Conservation (phyloP, 2,888 invertebrate species). For the Standfussiana lucernea region DNA sequence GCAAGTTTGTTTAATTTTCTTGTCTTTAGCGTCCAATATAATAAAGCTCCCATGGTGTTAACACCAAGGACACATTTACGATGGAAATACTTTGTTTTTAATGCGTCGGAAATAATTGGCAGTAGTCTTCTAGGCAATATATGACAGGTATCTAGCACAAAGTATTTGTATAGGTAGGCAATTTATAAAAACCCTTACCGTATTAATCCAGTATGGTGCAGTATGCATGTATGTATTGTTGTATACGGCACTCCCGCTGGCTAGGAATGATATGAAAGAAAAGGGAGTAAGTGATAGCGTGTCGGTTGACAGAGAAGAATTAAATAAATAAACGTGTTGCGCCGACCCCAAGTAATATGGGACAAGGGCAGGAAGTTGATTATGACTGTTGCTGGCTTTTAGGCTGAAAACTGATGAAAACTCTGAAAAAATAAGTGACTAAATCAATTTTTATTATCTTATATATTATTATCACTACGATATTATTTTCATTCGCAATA, state of each 20-base stretch:
- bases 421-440: too few species aligned
- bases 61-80: not conserved
- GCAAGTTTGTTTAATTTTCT: not conserved
- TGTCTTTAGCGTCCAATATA: not conserved
- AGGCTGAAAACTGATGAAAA: not conserved
- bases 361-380: too few species aligned
- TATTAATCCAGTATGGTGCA: not conserved
- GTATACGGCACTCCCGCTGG: too few species aligned
- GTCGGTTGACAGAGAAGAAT: too few species aligned
- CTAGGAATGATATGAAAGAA: too few species aligned
- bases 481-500: not conserved
- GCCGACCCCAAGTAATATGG: too few species aligned
- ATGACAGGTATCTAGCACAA: not conserved
- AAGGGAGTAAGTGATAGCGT: too few species aligned
- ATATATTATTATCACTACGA: too few species aligned
- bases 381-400: not conserved
- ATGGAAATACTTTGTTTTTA: not conserved
- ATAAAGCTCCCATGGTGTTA: not conserved
- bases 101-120: not conserved
- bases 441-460: not conserved
- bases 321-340: too few species aligned
- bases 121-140: not conserved
- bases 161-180: not conserved
- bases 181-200: not conserved
- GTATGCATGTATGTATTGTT: not conserved